Evolutionary conservation across 2,888 invertebrate species (phyloP).

Genomic region (Heliothis peltigera): DNA sequence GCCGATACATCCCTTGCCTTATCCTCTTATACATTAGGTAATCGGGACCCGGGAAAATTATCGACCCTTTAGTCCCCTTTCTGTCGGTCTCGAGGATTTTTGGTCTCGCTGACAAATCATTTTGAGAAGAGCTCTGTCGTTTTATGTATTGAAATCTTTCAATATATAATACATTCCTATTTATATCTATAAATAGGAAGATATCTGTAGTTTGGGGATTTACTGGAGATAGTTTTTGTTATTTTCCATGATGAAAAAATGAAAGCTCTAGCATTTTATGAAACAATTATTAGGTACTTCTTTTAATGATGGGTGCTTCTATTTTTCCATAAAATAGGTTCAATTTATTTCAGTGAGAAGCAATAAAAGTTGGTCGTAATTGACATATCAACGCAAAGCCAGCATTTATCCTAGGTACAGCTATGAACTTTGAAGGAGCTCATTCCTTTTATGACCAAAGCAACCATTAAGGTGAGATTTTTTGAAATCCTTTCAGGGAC

Average conservation of each 20-base stretch:
- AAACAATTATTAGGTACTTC: background rate
- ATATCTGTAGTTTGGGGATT: background rate
- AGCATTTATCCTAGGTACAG: slow-evolving; percentile 37
- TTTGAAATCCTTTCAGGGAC: slow-evolving; percentile 38
- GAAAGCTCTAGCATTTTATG: background rate
- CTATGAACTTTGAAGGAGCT: slow-evolving; percentile 37
- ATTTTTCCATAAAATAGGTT: slow-evolving; percentile 12
- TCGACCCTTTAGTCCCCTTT: slow-evolving; percentile 60
- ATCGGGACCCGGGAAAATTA: slow-evolving; percentile 58
- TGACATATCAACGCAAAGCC: slow-evolving; percentile 41
- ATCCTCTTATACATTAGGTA: slow-evolving; percentile 62
- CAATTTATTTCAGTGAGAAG: slow-evolving; percentile 3
- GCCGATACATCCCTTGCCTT: slow-evolving; percentile 74
- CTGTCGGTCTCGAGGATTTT: slow-evolving; percentile 34
- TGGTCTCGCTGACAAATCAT: slow-evolving; percentile 17
- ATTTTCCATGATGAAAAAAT: background rate
- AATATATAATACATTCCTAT: too few species aligned
- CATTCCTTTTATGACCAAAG: slow-evolving; percentile 42
- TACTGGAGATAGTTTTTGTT: background rate
- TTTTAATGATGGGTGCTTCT: background rate
- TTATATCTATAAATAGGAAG: too few species aligned
- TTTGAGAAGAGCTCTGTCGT: slow-evolving; percentile 3
- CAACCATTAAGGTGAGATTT: slow-evolving; percentile 40
- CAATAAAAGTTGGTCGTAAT: slow-evolving; percentile 29
- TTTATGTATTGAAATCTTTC: background rate